Percentiles rank a stretch among this genome's conserved stretches.
phyloP scores from a whole-genome alignment of 1,140 invertebrate genomes.

The Drosophila bocqueti region DNA sequence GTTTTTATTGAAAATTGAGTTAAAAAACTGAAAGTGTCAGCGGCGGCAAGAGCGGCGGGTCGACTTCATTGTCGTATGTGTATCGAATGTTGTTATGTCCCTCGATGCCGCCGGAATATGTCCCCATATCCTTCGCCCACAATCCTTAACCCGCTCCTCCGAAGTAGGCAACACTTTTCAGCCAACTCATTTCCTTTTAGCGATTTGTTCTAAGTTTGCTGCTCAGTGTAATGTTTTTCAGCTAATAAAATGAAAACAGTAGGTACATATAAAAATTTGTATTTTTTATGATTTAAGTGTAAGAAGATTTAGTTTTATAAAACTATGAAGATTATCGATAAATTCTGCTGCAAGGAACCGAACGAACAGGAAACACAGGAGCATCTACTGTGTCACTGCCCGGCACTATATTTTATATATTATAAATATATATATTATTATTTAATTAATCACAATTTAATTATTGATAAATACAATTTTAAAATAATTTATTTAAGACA shows the following conservation, averaged over 20 bases:
- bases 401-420: no score
- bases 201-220: slow-evolving; percentile 1
- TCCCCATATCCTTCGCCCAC: background rate
- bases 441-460: no score
- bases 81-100: slow-evolving; percentile 14
- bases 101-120: slow-evolving; percentile 1
- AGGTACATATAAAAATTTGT: background rate
- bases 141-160: background rate
- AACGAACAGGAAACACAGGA: no score
- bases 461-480: no score
- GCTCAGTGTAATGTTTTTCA: slow-evolving; percentile 1
- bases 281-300: background rate
- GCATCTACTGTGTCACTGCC: no score
- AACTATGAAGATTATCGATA: background rate
- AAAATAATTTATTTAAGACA: no score
- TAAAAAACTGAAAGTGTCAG: slow-evolving; percentile 78
- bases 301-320: background rate
- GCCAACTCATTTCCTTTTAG: slow-evolving; percentile 23
- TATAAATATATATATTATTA: no score
- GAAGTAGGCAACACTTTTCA: slow-evolving; percentile 21
- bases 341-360: no score
- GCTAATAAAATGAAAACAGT: background rate
- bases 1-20: slow-evolving; percentile 80
- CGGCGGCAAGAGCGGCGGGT: slow-evolving; percentile 14
- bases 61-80: slow-evolving; percentile 33